phyloP scores from a whole-genome alignment of 2,888 invertebrate genomes.

The Azorinus chamasolen region DNA sequence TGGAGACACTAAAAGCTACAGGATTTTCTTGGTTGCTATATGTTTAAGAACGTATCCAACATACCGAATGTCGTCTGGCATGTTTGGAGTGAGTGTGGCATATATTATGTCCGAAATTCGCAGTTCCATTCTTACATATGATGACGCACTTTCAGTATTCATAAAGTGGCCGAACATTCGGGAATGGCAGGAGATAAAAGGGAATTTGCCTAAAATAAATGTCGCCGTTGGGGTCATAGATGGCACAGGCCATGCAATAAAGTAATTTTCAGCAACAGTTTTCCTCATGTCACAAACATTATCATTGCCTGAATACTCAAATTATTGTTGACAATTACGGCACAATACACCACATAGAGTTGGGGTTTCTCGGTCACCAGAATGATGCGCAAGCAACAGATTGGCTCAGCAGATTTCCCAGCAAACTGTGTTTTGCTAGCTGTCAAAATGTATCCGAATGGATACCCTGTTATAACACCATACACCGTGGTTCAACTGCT shows the following conservation, averaged over 20 bases:
- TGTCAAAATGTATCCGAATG: slow-evolving; percentile 9
- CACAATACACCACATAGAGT: slow-evolving; percentile 2
- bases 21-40: no score
- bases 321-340: slow-evolving; percentile 6
- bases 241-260: slow-evolving; percentile 21
- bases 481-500: neutral
- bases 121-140: no score
- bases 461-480: slow-evolving; percentile 7
- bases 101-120: no score
- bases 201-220: neutral
- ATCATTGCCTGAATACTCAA: neutral
- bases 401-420: slow-evolving; percentile 7
- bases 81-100: no score
- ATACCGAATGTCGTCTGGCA: no score
- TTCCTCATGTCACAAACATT: slow-evolving; percentile 1
- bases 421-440: slow-evolving; percentile 8
- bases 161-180: no score
- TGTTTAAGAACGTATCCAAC: no score
- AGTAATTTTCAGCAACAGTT: slow-evolving; percentile 2
- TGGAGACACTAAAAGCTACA: no score
- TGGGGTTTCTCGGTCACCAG: slow-evolving; percentile 12
- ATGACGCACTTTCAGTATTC: no score
- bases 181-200: no score
- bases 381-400: slow-evolving; percentile 5
- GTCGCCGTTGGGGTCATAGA: slow-evolving; percentile 23